Base-by-base conservation (phyloP, 2,113 vertebrate species). In the Austrofundulus limnaeus region DNA sequence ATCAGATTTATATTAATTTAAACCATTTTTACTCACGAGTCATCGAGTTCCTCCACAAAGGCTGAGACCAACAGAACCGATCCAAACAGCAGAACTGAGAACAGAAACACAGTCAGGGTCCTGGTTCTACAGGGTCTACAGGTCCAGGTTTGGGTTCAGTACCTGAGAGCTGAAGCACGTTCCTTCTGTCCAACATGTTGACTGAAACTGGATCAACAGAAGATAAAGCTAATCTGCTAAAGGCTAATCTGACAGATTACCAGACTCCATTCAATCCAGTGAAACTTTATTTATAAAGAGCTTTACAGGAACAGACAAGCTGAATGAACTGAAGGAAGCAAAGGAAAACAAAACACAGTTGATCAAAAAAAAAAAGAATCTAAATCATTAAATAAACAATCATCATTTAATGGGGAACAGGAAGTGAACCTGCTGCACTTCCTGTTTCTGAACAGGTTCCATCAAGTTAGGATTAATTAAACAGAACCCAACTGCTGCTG, bases 21-120 rank as follows among this genome's bases (percentile, higher is more conserved):
- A 1, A 12, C 12, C 5, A 21, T 0, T 45, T 45, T 9, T 38
- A 94, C 95, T 94, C 87, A 98, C 96, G 91, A 92, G 34, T 96
- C 94, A 81, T 95, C 93, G 2, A 98, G 90, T 39, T 97, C 95
- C 75, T 95, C 93, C 47, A 98, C 94, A 14, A 92, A 92, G 24
- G 91, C 92, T n/a, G 88, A 86, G 31, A 77, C 86, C 2, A 85
- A 38, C 11, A 28, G 71, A 11, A 72, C 38, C 1, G 71, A 28
- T 14, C 25, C 65, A 63, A 82, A 37, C 25, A 87, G 52, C 0
- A 92, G 70, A 48, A 81, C 94, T 95, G 86, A 11, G 9, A 17
- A 54, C n/a, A 74, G 5, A 20, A 34, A 61, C 20, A 17, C 7
- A 6, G 15, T 11, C 15, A 17, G 49, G 24, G 20, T 48, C 11